phyloP scores from a whole-genome alignment of 2,113 vertebrate species.

The Pithys albifrons region DNA sequence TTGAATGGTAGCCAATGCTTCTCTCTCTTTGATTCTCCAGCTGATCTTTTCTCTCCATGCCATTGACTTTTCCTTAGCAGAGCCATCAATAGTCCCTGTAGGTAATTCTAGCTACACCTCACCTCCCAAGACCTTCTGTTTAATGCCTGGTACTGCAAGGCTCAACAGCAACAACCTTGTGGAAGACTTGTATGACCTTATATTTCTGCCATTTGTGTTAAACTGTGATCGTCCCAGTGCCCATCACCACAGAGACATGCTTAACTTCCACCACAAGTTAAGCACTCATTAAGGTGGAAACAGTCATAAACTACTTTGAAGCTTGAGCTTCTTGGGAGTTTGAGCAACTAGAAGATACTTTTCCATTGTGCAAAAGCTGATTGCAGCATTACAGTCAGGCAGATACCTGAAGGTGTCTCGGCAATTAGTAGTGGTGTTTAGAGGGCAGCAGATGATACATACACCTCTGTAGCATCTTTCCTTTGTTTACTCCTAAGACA shows the following conservation, averaged over 20 bases:
- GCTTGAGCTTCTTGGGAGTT: neutral
- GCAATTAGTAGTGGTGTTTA: neutral
- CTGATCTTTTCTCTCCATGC: neutral
- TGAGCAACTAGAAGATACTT: neutral
- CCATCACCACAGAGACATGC: neutral
- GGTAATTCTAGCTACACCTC: neutral
- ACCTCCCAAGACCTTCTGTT: neutral
- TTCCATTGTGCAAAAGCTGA: neutral
- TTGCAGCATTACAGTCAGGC: neutral
- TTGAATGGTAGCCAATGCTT: neutral
- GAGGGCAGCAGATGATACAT: neutral
- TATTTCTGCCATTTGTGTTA: neutral
- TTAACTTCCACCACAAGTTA: neutral
- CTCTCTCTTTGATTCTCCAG: neutral
- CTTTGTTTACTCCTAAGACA: neutral
- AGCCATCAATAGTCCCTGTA: neutral
- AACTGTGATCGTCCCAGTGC: neutral
- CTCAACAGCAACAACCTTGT: neutral
- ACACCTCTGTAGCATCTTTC: neutral
- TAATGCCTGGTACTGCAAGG: neutral
- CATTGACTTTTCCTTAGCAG: neutral
- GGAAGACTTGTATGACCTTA: neutral
- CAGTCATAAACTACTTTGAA: neutral
- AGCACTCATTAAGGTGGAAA: neutral
- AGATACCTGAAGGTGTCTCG: neutral